phyloP scores from a whole-genome alignment of 2,888 invertebrate genomes.

The Anodontia alba region DNA sequence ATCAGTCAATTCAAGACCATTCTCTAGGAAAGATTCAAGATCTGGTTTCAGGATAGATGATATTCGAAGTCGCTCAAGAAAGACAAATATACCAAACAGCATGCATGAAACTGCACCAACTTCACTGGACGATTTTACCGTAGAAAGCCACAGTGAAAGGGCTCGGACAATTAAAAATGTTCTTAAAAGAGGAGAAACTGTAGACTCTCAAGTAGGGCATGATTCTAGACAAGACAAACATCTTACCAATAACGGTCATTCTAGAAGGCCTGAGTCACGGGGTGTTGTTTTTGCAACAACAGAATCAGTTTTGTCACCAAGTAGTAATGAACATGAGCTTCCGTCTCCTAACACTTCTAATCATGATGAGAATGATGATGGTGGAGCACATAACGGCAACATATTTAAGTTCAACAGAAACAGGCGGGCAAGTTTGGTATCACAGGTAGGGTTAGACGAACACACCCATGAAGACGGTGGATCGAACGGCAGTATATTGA shows the following conservation, averaged over 20 bases:
- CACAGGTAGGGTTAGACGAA: too few species aligned
- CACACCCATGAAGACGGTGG: not conserved
- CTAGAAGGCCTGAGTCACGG: not conserved
- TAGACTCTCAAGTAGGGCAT: not conserved
- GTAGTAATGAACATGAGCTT: not conserved
- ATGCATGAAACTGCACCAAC: not conserved
- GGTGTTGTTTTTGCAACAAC: not conserved
- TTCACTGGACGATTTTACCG: not conserved
- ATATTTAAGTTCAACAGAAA: not conserved
- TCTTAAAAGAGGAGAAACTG: not conserved
- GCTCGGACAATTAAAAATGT: not conserved
- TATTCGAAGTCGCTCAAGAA: not conserved
- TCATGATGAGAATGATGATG: not conserved
- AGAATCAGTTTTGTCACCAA: not conserved
- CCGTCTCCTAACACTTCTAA: not conserved
- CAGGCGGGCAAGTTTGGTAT: not conserved
- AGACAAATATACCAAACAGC: not conserved
- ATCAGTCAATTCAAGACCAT: not conserved
- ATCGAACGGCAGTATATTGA: not conserved
- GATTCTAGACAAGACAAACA: not conserved
- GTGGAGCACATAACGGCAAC: not conserved
- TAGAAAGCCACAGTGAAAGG: not conserved
- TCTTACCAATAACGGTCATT: not conserved
- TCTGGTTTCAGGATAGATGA: not conserved
- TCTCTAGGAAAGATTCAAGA: not conserved